These are phyloP conservation scores for Drosophila funebris DNA, from an alignment of 1,140 invertebrate species.

Conservation along the genomic window DNA sequence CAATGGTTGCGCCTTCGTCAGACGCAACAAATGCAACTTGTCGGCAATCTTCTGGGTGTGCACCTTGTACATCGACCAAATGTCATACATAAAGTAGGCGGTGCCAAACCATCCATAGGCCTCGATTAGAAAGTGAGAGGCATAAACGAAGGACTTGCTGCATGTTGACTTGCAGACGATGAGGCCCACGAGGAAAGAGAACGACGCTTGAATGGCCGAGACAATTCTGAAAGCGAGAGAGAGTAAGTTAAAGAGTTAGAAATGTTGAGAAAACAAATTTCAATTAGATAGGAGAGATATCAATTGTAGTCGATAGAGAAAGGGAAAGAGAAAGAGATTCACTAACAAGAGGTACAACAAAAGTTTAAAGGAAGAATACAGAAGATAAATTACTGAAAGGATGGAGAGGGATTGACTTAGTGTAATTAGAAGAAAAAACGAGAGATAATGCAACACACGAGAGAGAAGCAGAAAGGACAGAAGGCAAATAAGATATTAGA, in stretches of 20 bases:
- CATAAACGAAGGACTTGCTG: constrained; percentile 86
- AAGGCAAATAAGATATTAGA: no score
- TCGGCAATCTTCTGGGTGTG: constrained; percentile 84
- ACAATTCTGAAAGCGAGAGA: constrained; percentile 85
- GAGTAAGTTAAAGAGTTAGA: background rate
- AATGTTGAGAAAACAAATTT: background rate
- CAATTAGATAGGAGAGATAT: background rate
- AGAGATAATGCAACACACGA: no score
- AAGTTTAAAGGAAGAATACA: no score
- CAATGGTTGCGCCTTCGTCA: constrained; percentile 51
- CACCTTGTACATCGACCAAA: constrained; percentile 89
- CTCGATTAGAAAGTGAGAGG: constrained; percentile 89
- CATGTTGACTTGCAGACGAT: constrained; percentile 88
- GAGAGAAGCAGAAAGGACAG: no score
- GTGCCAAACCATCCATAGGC: constrained; percentile 90
- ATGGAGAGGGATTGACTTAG: background rate
- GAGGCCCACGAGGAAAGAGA: constrained; percentile 87
- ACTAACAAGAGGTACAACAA: no score
- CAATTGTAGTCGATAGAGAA: background rate
- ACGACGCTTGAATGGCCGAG: constrained; percentile 87
- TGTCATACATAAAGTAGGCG: constrained; percentile 91
- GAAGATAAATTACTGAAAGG: no score
- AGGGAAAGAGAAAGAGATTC: background rate
- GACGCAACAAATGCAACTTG: constrained; percentile 73
- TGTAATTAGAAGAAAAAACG: no score